Evolutionary conservation across 2,797 vertebrate genomes (phyloP).

Genomic region (Microctenopoma lineatum): DNA sequence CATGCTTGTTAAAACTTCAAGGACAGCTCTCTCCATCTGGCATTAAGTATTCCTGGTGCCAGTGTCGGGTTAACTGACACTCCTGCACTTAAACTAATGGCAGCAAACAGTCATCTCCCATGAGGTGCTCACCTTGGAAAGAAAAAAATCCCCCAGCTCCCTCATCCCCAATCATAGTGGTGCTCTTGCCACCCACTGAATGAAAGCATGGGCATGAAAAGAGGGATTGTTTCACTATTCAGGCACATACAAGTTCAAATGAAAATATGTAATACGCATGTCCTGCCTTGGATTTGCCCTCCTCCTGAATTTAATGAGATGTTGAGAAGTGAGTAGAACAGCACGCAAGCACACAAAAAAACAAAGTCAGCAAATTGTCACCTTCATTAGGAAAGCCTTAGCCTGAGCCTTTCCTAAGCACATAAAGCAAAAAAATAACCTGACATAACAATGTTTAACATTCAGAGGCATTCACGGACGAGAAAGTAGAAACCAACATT

Average conservation of each 20-base stretch:
- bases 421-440: slow-evolving; percentile 29
- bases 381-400: slow-evolving; percentile 39
- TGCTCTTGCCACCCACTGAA: slow-evolving; percentile 81
- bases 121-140: slow-evolving; percentile 82
- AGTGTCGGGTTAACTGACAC: slow-evolving; percentile 83
- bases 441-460: slow-evolving; percentile 3
- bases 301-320: slow-evolving; percentile 70
- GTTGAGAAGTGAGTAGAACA: slow-evolving; percentile 60
- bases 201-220: slow-evolving; percentile 81
- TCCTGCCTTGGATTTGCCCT: slow-evolving; percentile 75
- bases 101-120: slow-evolving; percentile 82
- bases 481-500: not conserved
- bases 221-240: slow-evolving; percentile 81
- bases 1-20: slow-evolving; percentile 84
- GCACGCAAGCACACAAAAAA: slow-evolving; percentile 58
- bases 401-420: slow-evolving; percentile 20
- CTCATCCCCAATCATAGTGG: slow-evolving; percentile 82
- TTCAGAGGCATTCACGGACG: not conserved
- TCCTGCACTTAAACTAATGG: slow-evolving; percentile 84
- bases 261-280: slow-evolving; percentile 81
- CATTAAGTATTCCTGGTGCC: slow-evolving; percentile 82
- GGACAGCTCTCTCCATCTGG: slow-evolving; percentile 83
- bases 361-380: slow-evolving; percentile 60
- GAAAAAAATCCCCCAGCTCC: slow-evolving; percentile 74
- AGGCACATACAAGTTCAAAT: slow-evolving; percentile 75